phyloP scores from a whole-genome alignment of 2,797 vertebrate species.

The Eulemur albifrons region DNA sequence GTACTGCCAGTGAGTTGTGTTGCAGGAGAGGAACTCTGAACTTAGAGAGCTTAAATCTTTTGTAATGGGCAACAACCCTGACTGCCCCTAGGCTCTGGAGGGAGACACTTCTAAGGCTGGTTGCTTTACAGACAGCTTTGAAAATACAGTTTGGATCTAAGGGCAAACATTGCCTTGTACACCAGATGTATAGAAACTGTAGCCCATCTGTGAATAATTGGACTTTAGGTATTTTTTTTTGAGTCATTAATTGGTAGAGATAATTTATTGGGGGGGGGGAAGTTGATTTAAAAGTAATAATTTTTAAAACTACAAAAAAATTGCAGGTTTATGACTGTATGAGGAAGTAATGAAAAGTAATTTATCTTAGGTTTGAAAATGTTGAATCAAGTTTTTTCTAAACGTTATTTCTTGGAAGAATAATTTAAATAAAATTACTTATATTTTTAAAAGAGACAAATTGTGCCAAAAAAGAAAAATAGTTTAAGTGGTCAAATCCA shows the following conservation, averaged over 20 bases:
- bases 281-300: background rate
- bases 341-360: background rate
- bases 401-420: background rate
- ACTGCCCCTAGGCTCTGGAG: background rate
- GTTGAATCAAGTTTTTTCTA: background rate
- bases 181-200: background rate
- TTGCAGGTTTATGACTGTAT: background rate
- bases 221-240: background rate
- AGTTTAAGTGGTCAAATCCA: background rate
- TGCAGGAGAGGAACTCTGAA: background rate
- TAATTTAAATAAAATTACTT: background rate
- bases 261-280: background rate
- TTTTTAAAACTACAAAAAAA: background rate
- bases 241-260: background rate
- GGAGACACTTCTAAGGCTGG: background rate
- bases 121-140: background rate
- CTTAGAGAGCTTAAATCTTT: background rate
- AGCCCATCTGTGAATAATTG: background rate
- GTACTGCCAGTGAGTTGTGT: background rate
- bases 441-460: background rate
- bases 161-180: background rate
- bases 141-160: background rate
- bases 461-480: background rate
- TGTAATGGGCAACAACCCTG: too few relatives aligned
- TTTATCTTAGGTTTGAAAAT: constrained; percentile 22